A percentile compares a stretch with the other conserved stretches of the same genome.
phyloP scores from a whole-genome alignment of 2,113 vertebrate genomes.

The Astur gentilis region DNA sequence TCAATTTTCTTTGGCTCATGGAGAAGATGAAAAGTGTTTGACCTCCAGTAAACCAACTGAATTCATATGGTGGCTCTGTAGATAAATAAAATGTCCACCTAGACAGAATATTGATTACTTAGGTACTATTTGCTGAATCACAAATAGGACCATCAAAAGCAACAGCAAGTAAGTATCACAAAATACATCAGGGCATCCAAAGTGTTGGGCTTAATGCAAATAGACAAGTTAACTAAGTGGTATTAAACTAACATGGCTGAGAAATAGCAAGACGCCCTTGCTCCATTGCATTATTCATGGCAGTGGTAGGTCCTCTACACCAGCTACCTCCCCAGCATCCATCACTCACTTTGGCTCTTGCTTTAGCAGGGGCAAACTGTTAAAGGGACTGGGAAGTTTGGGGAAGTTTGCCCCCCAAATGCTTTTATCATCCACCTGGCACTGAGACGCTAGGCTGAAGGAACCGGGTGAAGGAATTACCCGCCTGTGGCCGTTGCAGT shows the following conservation, averaged over 20 bases:
- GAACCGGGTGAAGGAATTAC: neutral
- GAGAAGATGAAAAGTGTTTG: constrained; percentile 38
- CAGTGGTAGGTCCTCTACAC: neutral
- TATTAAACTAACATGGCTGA: neutral
- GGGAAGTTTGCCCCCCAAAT: neutral
- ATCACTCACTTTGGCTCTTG: neutral
- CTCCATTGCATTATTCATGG: neutral
- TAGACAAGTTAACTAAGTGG: neutral
- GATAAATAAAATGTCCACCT: constrained; percentile 32
- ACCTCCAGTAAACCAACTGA: constrained; percentile 17
- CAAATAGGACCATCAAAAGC: neutral
- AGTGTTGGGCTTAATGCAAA: neutral
- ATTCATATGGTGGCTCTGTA: constrained; percentile 32
- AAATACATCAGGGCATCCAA: neutral
- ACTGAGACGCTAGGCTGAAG: neutral
- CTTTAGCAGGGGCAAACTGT: neutral
- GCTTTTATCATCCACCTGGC: neutral
- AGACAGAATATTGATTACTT: constrained; percentile 46
- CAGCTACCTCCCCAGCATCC: neutral
- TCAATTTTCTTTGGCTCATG: constrained; percentile 30
- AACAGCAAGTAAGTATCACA: neutral
- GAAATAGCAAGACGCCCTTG: neutral
- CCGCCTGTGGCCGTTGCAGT: neutral
- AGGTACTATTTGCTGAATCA: constrained; percentile 33
- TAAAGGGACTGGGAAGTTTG: neutral